These are phyloP conservation scores for Lonchura striata DNA, from an alignment of 2,113 vertebrate species.

Conservation along the genomic window DNA sequence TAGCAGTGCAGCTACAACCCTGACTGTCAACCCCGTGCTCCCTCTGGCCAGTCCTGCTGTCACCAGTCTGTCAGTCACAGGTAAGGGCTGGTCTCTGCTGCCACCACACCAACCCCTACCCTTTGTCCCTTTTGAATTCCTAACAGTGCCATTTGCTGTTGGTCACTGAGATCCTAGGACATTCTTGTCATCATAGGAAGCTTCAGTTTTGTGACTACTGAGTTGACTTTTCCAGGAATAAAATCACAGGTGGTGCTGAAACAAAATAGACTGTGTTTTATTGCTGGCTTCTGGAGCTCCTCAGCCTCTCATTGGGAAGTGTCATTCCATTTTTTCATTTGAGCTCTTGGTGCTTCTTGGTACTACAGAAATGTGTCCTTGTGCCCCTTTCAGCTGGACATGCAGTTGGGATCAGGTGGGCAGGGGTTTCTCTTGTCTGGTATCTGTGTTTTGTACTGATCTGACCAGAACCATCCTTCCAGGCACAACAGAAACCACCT, in stretches of 20 bases:
- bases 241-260: background rate
- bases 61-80: constrained; percentile 87
- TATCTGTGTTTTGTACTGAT: background rate
- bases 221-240: background rate
- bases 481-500: constrained; percentile 87
- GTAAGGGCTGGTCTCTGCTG: constrained; percentile 66
- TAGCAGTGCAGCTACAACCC: constrained; percentile 91
- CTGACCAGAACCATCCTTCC: constrained; percentile 2
- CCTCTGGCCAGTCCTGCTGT: constrained; percentile 90
- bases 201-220: background rate
- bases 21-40: constrained; percentile 94
- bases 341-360: background rate
- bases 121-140: background rate
- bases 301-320: background rate
- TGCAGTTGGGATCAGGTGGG: background rate
- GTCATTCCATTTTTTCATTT: background rate
- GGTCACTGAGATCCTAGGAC: background rate
- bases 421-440: background rate
- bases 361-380: background rate
- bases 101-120: background rate
- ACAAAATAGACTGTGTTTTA: background rate
- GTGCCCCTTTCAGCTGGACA: background rate
- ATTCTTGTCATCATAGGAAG: background rate
- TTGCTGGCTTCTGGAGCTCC: background rate
- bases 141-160: background rate